Base-by-base conservation (phyloP, 2,797 vertebrate genomes). In the Emydoidea blandingii region DNA sequence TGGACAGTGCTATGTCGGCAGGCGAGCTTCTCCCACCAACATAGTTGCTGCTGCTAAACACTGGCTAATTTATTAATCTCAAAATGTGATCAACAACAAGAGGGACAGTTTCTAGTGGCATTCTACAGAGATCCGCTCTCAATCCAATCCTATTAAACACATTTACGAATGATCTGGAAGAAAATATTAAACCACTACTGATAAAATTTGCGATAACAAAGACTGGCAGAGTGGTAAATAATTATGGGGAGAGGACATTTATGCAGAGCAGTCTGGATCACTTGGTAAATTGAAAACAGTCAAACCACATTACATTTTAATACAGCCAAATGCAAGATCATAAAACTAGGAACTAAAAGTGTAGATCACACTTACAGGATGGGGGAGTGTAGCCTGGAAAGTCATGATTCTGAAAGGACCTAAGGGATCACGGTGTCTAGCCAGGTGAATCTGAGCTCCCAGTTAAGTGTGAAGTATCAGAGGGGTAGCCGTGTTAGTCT, bases 391-490 rank as follows among this genome's bases (percentile, higher is more conserved):
- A 2, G 2, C 4, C 0, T 65, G 23, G 44, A 83, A 83, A 88
- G 29, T 16, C 31, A n/a, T 1, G 0, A n/a, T 10, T 79, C 12
- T 76, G 59, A 92, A 15, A 34, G 82, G 0, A 31, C 1, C 10
- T 15, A 47, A 3, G 29, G 12, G 92, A 94, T 68, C n/a, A 87
- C 1, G 49, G 31, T 25, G 2, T 2, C 68, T 85, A 53, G 83
- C 27, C 7, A 88, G 53, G 0, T 29, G 57, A 68, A 62, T 9
- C 14, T 11, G 18, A 72, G 41, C 15, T 91, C 7, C 83, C 19
- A 1, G 1, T 82, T 91, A 47, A 87, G 59, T 86, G 23, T 37
- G 78, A 44, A 44, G 44, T 44, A 44, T 44, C 44, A 44, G 44
- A 44, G 44, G 44, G 44, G 44, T 44, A 44, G 44, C 44, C 44